phyloP scores from a whole-genome alignment of 2,113 vertebrate species.

The Piaya cayana region DNA sequence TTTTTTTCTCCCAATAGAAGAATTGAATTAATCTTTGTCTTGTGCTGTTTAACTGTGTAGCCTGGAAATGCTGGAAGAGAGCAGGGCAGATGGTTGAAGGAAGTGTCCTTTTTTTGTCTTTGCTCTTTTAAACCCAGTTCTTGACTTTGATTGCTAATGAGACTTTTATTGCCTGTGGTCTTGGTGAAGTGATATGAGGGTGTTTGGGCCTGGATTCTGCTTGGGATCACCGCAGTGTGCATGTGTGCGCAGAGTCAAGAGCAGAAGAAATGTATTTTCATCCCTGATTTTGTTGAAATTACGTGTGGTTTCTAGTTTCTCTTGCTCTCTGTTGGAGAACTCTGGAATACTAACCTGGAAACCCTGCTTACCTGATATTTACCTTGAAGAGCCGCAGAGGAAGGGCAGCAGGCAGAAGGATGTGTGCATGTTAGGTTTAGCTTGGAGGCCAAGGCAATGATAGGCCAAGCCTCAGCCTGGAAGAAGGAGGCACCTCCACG shows the following conservation, averaged over 20 bases:
- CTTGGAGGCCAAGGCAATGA: background rate
- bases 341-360: background rate
- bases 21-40: background rate
- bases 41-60: background rate
- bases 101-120: background rate
- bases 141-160: background rate
- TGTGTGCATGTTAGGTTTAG: background rate
- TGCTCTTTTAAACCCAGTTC: background rate
- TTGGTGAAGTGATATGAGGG: background rate
- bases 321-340: background rate
- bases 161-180: background rate
- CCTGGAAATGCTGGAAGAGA: background rate
- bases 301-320: accelerated
- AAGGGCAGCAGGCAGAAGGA: background rate
- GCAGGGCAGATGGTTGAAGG: background rate
- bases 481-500: accelerated
- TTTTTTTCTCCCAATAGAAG: background rate
- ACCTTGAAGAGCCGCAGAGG: background rate
- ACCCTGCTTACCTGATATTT: background rate
- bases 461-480: background rate
- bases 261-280: background rate
- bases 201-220: background rate
- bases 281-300: background rate
- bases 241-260: background rate
- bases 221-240: background rate